Base-by-base conservation (phyloP, 2,888 invertebrate species). In the Heptascelio sp. region DNA sequence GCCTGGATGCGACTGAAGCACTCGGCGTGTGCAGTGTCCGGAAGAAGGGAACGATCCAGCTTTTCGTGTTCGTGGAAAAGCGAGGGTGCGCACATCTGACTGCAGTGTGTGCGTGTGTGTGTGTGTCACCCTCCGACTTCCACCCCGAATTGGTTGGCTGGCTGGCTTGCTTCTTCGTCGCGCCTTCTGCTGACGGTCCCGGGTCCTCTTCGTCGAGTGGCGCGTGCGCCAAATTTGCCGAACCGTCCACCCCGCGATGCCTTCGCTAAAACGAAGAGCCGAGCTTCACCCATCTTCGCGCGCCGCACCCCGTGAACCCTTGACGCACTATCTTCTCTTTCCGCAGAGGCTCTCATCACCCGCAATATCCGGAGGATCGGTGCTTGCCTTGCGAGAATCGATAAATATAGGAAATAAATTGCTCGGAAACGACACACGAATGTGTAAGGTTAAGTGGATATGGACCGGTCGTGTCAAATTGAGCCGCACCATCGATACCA, bases 51-150 rank as follows among this genome's bases (percentile, higher is more conserved):
- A 83, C 84, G 84, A 86, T 83, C 84, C 84, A 86, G 86, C 80
- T 86, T 86, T 83, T 83, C 78, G 83, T 84, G 77, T 78, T 86
- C 84, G 83, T 84, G 83, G 86, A 84, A 86, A 83, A 84, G 77
- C 88, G 88, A 87, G 89, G 89, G 87, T 86, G 89, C 86, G 91
- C 92, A 91, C 91, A 91, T 89, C 89, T 89, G 92, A 92, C 93
- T 92, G 92, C 92, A 92, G 93, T 92, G 92, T 93, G 81, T 81
- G 81, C 78, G 79, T 81, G 93, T 92, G 92, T 93, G 81, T 81
- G 81, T 81, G 79, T 81, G 93, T 92, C 92, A 91, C 92, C 92
- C 91, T 91, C 80, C 85, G 60, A 57, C 83, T 82, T 84, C 85
- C 77, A 75, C 80, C 84, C 65, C 84, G 80, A 81, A 75, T 75